Evolutionary conservation across 2,888 invertebrate species (phyloP).

Genomic region (Argyra leucocephala): DNA sequence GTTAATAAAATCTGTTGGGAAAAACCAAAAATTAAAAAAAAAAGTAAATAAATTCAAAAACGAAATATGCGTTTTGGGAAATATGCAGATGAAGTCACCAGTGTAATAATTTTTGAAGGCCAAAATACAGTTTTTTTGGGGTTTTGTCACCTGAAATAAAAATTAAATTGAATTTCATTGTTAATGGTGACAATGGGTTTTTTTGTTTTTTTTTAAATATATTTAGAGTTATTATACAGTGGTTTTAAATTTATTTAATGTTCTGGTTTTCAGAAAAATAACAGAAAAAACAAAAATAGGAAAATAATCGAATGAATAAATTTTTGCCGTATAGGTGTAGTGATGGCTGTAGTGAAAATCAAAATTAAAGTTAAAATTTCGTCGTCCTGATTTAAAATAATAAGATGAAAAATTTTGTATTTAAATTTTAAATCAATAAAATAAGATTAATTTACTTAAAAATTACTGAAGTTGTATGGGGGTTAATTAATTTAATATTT

Average conservation of each 20-base stretch:
- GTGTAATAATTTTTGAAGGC: neutral
- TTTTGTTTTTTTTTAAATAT: neutral
- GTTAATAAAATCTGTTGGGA: neutral
- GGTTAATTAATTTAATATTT: too few relatives aligned
- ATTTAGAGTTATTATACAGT: neutral
- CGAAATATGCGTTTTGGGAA: neutral
- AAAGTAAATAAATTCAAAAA: neutral
- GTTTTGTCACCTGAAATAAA: slow-evolving; percentile 1
- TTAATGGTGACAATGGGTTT: slow-evolving; percentile 2
- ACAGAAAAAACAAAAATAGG: too few relatives aligned
- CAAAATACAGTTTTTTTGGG: neutral
- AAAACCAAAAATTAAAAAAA: neutral
- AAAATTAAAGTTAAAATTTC: too few relatives aligned
- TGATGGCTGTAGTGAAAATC: too few relatives aligned
- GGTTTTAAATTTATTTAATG: slow-evolving; percentile 3
- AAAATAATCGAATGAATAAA: too few relatives aligned
- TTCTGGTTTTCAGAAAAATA: neutral
- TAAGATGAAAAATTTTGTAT: too few relatives aligned
- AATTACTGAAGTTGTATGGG: too few relatives aligned
- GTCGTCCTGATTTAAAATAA: too few relatives aligned
- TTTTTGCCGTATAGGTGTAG: too few relatives aligned
- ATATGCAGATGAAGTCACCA: neutral
- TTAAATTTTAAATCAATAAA: too few relatives aligned
- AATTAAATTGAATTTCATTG: slow-evolving; percentile 4
- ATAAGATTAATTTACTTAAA: too few relatives aligned